Conservation (phyloP, 2,113 vertebrate species). For the Alethe castanea region DNA sequence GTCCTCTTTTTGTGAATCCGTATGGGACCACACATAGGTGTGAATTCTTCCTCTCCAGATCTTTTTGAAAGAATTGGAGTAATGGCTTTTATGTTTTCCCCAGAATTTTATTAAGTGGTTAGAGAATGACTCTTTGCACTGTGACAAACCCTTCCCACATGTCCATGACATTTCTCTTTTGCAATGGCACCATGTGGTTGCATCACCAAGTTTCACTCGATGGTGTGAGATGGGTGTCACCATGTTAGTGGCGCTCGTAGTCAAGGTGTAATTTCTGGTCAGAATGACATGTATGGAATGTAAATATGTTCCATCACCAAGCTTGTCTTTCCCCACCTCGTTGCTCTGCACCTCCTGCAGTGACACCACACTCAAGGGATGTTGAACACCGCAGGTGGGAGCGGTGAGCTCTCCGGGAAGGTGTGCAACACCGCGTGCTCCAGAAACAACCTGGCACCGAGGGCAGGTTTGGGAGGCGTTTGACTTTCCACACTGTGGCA, state of each 20-base stretch:
- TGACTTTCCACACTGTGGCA: rapidly evolving
- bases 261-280: neutral
- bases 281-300: neutral
- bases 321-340: neutral
- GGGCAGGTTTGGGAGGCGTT: rapidly evolving
- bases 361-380: rapidly evolving
- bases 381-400: neutral
- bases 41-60: neutral
- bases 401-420: neutral
- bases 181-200: neutral
- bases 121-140: neutral
- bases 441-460: neutral
- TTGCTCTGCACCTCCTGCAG: neutral
- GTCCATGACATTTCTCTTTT: neutral
- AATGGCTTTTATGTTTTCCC: neutral
- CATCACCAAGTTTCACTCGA: neutral
- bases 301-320: neutral
- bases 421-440: neutral
- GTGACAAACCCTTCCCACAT: neutral
- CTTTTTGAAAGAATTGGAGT: neutral
- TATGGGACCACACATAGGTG: rapidly evolving
- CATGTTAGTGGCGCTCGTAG: neutral
- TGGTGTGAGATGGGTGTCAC: neutral
- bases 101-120: neutral
- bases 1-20: neutral